phyloP scores from a whole-genome alignment of 2,888 invertebrate species.

The Athripsodes cinereus region DNA sequence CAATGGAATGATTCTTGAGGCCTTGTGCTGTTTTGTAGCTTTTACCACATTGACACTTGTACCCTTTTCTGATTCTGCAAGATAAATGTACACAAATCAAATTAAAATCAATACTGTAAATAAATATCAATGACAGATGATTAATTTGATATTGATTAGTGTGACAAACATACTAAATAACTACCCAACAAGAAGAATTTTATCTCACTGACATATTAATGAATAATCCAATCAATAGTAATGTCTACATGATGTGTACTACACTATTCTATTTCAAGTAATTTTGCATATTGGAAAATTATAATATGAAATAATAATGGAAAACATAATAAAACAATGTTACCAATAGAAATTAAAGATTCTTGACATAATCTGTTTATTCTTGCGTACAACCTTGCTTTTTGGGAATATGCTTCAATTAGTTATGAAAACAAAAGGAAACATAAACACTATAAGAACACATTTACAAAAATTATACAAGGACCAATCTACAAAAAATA shows the following conservation, averaged over 20 bases:
- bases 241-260: too few species aligned
- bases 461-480: neutral
- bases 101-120: neutral
- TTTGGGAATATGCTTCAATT: neutral
- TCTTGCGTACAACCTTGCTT: neutral
- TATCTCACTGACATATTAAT: too few species aligned
- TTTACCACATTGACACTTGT: constrained; percentile 80
- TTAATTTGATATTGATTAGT: neutral
- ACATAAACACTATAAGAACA: neutral
- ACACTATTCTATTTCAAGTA: too few species aligned
- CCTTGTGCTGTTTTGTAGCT: constrained; percentile 78
- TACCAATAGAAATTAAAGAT: neutral
- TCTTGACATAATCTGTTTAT: neutral
- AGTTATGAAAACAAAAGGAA: constrained; percentile 1
- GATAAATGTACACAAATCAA: neutral
- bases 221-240: too few species aligned
- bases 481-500: too few species aligned
- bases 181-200: too few species aligned
- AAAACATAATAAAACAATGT: neutral
- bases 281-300: too few species aligned
- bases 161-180: neutral
- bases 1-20: constrained; percentile 62
- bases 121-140: neutral
- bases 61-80: constrained; percentile 70
- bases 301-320: too few species aligned